Percentiles rank a stretch among this genome's conserved stretches.
These are phyloP conservation scores for Cyanistes caeruleus DNA, from an alignment of 2,113 vertebrate genomes.

Conservation along the genomic window DNA sequence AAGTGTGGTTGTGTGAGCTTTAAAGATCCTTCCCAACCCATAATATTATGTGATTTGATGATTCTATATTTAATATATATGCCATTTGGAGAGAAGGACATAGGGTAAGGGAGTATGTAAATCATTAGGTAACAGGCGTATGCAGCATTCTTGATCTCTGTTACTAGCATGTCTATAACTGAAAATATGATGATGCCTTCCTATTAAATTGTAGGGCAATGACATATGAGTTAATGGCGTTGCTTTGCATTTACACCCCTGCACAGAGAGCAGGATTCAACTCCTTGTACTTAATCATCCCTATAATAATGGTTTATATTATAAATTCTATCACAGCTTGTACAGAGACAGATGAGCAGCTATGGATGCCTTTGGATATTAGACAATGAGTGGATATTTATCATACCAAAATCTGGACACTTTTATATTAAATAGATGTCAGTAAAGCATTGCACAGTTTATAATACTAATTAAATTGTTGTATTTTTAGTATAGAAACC, in stretches of 20 bases:
- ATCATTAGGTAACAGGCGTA: not conserved
- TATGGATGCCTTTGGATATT: not conserved
- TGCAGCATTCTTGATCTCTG: not conserved
- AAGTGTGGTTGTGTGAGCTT: too few species aligned
- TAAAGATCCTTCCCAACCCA: not conserved
- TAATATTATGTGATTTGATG: not conserved
- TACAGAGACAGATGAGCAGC: not conserved
- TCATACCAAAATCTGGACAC: slow-evolving; percentile 9
- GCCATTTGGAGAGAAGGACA: not conserved
- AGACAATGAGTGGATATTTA: slow-evolving; percentile 3
- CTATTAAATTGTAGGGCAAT: not conserved
- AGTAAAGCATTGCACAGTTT: slow-evolving; percentile 27
- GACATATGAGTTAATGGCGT: not conserved
- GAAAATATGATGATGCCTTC: not conserved
- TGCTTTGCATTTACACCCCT: not conserved
- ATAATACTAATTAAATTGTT: slow-evolving; percentile 45
- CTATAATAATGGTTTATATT: not conserved
- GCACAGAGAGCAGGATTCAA: not conserved
- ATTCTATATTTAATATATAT: not conserved
- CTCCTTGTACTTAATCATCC: not conserved
- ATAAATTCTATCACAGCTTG: not conserved
- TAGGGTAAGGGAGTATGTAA: not conserved
- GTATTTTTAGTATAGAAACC: slow-evolving; percentile 33
- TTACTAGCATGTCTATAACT: not conserved
- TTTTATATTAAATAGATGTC: slow-evolving; percentile 22